These are phyloP conservation scores for Oreonectes daqikongensis DNA, from an alignment of 2,797 vertebrate species.

Conservation along the genomic window DNA sequence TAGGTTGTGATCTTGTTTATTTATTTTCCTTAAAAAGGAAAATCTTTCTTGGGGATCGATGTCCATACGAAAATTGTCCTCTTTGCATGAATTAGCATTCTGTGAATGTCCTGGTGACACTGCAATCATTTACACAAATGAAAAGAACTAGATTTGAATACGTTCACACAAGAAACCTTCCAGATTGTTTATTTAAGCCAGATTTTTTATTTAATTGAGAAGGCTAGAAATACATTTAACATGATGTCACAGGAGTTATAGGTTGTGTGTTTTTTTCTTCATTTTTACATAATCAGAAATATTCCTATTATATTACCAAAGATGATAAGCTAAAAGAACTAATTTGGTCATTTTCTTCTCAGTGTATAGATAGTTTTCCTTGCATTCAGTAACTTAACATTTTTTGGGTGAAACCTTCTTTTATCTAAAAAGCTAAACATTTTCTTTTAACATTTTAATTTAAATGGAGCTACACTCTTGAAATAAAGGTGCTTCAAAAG, in stretches of 20 bases:
- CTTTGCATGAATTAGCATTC: conserved; percentile 71
- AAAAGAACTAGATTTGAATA: conserved; percentile 82
- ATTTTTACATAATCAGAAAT: no score
- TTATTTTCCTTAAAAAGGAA: conserved; percentile 41
- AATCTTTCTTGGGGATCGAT: conserved; percentile 22
- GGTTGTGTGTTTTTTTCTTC: neutral
- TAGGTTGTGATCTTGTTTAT: neutral
- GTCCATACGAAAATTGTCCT: neutral
- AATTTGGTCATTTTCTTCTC: no score
- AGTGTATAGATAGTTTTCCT: no score
- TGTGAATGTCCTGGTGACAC: conserved; percentile 49
- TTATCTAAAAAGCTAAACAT: no score
- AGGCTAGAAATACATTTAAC: neutral
- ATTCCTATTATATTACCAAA: no score
- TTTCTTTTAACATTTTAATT: neutral
- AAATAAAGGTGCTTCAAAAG: no score
- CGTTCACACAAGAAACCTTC: conserved; percentile 76
- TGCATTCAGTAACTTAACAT: neutral
- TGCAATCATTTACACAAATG: conserved; percentile 41
- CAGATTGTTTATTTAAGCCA: neutral
- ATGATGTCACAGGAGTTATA: neutral
- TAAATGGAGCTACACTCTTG: neutral
- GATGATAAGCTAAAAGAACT: no score
- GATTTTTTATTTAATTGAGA: neutral
- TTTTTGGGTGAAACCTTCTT: neutral